phyloP scores from a whole-genome alignment of 2,113 vertebrate genomes.

The Sinocyclocheilus rhinocerous region DNA sequence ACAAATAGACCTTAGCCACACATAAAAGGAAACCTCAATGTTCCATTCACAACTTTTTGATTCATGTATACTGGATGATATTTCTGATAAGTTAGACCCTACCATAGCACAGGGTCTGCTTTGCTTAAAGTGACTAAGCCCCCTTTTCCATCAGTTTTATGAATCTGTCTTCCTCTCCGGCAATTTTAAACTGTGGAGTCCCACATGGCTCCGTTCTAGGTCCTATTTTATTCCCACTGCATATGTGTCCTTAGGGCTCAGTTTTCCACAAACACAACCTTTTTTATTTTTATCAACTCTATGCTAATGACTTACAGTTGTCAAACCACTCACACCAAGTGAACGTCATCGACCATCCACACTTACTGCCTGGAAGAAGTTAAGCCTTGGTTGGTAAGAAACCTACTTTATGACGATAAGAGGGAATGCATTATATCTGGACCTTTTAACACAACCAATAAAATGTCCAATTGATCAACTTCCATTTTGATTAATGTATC shows the following conservation, averaged over 20 bases:
- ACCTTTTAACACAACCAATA: neutral
- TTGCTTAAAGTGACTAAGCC: too few relatives aligned
- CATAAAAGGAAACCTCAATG: neutral
- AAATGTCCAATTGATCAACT: neutral
- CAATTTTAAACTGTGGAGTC: neutral
- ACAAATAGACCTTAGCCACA: slow-evolving; percentile 14
- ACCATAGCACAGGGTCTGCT: neutral
- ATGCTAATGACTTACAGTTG: neutral
- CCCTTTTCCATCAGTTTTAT: neutral
- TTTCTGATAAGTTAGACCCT: neutral
- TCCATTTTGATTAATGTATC: neutral
- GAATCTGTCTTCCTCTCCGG: neutral
- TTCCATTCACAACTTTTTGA: neutral
- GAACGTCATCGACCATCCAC: neutral
- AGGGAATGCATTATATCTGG: neutral
- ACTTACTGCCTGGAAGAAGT: neutral
- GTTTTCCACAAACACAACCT: neutral
- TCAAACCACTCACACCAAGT: neutral
- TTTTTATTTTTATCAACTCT: neutral
- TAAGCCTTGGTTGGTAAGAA: neutral
- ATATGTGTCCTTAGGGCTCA: neutral
- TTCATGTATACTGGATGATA: neutral
- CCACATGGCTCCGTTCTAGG: neutral
- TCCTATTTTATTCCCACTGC: neutral
- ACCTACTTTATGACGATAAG: neutral